These are phyloP conservation scores for Dysmachus trigonus DNA, from an alignment of 2,888 invertebrate genomes.

Conservation along the genomic window DNA sequence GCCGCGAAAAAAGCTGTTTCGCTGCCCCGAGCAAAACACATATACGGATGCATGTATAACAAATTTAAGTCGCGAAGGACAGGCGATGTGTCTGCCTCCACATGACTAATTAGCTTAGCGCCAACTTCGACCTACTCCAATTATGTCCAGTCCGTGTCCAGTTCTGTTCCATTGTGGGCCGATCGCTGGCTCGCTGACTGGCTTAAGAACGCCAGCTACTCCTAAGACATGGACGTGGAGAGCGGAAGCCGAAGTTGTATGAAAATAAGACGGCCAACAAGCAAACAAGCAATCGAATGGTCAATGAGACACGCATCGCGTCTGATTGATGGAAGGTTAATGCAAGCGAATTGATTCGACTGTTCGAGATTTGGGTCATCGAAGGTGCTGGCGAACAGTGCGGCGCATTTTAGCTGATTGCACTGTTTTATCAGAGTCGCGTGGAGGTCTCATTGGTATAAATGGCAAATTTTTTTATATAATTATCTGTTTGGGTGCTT, in stretches of 20 bases:
- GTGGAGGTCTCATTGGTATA: not conserved
- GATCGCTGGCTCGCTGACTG: not conserved
- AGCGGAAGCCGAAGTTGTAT: not conserved
- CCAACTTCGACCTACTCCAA: conserved; percentile 23
- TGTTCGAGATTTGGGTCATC: not conserved
- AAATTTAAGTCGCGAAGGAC: not conserved
- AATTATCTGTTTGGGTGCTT: not conserved
- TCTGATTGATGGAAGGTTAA: conserved; percentile 27
- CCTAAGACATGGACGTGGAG: not conserved
- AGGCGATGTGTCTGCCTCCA: not conserved
- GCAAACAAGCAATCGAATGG: too few relatives aligned
- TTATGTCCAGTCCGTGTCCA: conserved; percentile 20
- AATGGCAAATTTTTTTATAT: not conserved
- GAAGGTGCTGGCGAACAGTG: not conserved
- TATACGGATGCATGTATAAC: not conserved
- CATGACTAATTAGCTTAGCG: conserved; percentile 34
- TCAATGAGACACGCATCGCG: not conserved
- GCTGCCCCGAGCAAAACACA: not conserved
- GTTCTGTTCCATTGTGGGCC: not conserved
- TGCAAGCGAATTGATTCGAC: not conserved
- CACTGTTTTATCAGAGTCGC: not conserved
- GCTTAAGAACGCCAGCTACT: not conserved
- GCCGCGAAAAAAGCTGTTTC: not conserved
- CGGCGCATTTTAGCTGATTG: not conserved
- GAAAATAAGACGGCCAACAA: not conserved